Conservation (phyloP, 1,140 invertebrate species). For the Cataglyphis hispanica region DNA sequence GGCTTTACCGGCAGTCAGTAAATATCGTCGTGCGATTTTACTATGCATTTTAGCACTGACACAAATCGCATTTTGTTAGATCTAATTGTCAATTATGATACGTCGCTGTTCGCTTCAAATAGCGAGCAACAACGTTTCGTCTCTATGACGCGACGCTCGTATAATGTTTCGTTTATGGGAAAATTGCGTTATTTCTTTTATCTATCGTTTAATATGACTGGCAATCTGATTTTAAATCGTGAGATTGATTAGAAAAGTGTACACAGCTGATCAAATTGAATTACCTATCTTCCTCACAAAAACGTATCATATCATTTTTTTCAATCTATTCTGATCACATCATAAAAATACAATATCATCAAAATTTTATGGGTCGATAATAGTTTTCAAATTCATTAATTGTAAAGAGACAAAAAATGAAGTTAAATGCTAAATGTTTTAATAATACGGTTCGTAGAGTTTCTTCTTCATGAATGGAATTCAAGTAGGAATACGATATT, state of each 20-base stretch:
- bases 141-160: not conserved
- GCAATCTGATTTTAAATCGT: not conserved
- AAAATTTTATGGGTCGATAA: not conserved
- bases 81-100: slow-evolving; percentile 50
- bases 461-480: slow-evolving; percentile 31
- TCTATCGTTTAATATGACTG: not conserved
- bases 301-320: not conserved
- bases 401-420: not conserved
- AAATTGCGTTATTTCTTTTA: slow-evolving; percentile 19
- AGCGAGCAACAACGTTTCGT: slow-evolving; percentile 8
- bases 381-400: not conserved
- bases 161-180: not conserved
- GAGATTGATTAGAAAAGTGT: not conserved
- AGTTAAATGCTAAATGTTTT: not conserved
- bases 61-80: slow-evolving; percentile 51
- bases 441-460: not conserved
- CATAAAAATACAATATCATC: not conserved
- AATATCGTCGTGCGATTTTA: not conserved
- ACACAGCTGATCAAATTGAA: slow-evolving; percentile 3
- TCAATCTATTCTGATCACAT: not conserved
- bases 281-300: not conserved
- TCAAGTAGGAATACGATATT: slow-evolving; percentile 16
- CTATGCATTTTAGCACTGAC: slow-evolving; percentile 31
- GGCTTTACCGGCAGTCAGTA: slow-evolving; percentile 55
- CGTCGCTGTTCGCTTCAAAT: slow-evolving; percentile 34